Percentiles rank a stretch among this genome's conserved stretches.
Conservation (phyloP, 1,140 invertebrate genomes). For the Metopolophium dirhodum region DNA sequence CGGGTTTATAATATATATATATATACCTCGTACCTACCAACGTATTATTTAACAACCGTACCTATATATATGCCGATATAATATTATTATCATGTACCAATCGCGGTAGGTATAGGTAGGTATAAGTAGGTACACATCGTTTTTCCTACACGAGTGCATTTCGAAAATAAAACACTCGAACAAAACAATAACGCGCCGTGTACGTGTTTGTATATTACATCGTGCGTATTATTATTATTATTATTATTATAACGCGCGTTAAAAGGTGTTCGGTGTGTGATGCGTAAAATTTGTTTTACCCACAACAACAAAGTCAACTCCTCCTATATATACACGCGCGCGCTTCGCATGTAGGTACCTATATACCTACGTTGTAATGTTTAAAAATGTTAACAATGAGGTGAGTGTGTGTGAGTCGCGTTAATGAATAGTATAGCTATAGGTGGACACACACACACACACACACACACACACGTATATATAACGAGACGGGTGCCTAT, state of each 20-base stretch:
- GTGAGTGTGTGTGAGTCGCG: neutral
- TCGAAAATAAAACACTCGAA: conserved; percentile 16
- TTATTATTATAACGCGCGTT: neutral
- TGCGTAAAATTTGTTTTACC: conserved; percentile 23
- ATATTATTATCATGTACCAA: neutral
- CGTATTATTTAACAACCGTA: neutral
- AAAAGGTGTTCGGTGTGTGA: neutral
- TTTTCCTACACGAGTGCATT: neutral
- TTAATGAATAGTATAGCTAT: neutral
- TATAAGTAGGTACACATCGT: neutral
- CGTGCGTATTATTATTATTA: neutral
- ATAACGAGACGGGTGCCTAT: neutral
- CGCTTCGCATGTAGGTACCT: neutral
- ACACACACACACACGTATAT: neutral
- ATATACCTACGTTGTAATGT: neutral
- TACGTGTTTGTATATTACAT: neutral
- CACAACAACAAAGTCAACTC: neutral
- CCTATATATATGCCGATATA: neutral
- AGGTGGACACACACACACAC: neutral
- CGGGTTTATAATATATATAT: too few species aligned
- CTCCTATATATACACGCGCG: neutral
- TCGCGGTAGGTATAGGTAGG: too few species aligned
- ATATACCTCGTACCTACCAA: too few species aligned
- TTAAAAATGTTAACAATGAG: conserved; percentile 33
- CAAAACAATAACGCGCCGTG: neutral